Evolutionary conservation across 2,888 invertebrate genomes (phyloP).

Genomic region (Hypsopygia costalis): DNA sequence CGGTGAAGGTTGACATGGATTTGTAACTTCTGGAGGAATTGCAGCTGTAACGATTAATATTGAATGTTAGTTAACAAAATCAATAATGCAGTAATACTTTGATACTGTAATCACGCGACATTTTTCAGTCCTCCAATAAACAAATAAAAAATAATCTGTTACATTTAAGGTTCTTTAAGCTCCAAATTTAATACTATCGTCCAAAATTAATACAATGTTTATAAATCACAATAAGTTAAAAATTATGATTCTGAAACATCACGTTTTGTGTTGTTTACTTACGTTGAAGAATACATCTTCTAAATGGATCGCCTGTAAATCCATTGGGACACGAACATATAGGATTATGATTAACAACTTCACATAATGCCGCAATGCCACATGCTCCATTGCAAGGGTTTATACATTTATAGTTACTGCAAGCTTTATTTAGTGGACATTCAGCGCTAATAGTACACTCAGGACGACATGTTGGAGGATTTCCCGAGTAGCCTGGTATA

Average conservation of each 20-base stretch:
- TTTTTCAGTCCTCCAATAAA: too few relatives aligned
- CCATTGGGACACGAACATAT: conserved; percentile 87
- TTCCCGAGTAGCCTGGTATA: conserved; percentile 85
- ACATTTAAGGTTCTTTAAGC: too few relatives aligned
- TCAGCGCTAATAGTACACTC: conserved; percentile 90
- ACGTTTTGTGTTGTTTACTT: conserved; percentile 41
- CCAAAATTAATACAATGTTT: too few relatives aligned
- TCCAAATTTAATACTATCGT: too few relatives aligned
- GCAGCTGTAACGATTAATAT: conserved; percentile 23
- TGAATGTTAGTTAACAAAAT: too few relatives aligned
- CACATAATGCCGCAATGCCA: conserved; percentile 85
- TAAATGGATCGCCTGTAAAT: conserved; percentile 88
- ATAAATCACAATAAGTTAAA: too few relatives aligned
- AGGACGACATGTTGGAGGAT: conserved; percentile 88
- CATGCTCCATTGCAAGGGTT: conserved; percentile 90
- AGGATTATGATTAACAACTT: conserved; percentile 88
- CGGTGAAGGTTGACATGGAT: conserved; percentile 85
- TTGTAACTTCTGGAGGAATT: conserved; percentile 54
- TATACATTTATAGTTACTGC: conserved; percentile 89
- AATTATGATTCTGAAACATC: too few relatives aligned
- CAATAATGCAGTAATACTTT: too few relatives aligned
- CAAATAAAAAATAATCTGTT: too few relatives aligned
- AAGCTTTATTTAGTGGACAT: conserved; percentile 87
- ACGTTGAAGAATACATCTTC: conserved; percentile 83
- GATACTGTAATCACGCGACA: too few relatives aligned